Evolutionary conservation across 2,797 vertebrate genomes (phyloP), one percentile per base, ranked within the genome.

Genomic region (Myiotriccus ornatus): DNA sequence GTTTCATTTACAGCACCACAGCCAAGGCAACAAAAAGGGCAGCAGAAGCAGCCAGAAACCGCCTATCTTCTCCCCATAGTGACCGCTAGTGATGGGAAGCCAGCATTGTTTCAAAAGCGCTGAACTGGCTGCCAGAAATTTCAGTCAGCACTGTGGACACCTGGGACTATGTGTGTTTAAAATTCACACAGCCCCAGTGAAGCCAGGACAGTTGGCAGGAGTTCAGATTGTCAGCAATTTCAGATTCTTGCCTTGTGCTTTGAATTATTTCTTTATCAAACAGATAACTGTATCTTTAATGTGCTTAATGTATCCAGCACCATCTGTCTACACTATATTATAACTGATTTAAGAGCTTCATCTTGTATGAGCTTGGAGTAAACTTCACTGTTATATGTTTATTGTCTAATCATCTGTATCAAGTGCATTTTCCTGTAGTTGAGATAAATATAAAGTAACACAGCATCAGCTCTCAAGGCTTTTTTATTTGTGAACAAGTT

Each of bases 191-290:
- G 87, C 39, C 55, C 35, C 84, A 94, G 49, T 46, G 52, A 94
- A 95, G 60, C 74, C 80, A 76, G 91, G 77, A 87, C 85, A 79
- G 56, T 1, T 95, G 95, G 91, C 74, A 73, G 91, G 59, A 84
- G 43, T 77, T 94, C 94, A 93, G 60, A 81, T 86, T 91, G 80
- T 93, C 95, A 96, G 83, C 88, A 94, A n/a, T 96, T 95, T 89
- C 87, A 93, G 83, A 78, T 87, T 92, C 78, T 95, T 92, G 85
- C 84, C 85, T 93, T 91, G 89, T 70, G 74, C 70, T 89, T 93
- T 89, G 87, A 94, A 93, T 94, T 93, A 93, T 91, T 94, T 89
- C 70, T 89, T 89, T 95, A 94, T 94, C 74, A 71, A 89, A 64
- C 20, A 93, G 89, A 93, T 93, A 96, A 60, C 41, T 34, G 30